Evolutionary conservation across 2,113 vertebrate genomes (phyloP).

Genomic region (Heterotis niloticus): DNA sequence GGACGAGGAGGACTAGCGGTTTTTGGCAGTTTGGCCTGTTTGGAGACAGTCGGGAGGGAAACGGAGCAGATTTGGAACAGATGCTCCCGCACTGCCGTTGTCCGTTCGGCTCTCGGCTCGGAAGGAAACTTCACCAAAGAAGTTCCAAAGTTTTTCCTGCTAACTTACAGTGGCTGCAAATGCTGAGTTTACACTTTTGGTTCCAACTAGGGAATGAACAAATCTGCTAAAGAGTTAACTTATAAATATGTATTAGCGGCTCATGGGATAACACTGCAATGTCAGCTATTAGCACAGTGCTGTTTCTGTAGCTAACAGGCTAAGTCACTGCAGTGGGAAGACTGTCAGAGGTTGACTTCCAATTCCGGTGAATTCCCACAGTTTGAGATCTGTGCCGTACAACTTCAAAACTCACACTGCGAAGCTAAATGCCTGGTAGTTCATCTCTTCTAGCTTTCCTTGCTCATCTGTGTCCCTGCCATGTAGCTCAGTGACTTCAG

Average conservation of each 20-base stretch:
- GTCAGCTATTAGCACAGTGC: too few relatives aligned
- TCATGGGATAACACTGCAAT: too few relatives aligned
- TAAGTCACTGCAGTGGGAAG: too few relatives aligned
- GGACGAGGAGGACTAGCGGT: background rate
- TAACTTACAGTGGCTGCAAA: too few relatives aligned
- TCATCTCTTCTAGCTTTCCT: background rate
- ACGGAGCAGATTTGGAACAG: constrained; percentile 17
- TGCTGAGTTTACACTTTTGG: background rate
- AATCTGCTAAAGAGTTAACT: too few relatives aligned
- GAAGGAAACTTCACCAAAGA: background rate
- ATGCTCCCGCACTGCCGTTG: background rate
- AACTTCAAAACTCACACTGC: background rate
- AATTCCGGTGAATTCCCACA: too few relatives aligned
- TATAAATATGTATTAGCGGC: too few relatives aligned
- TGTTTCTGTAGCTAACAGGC: too few relatives aligned
- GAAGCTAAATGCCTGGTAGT: background rate
- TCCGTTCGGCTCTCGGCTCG: background rate
- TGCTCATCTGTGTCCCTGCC: background rate
- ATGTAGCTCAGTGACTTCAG: background rate
- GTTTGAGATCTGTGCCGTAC: too few relatives aligned
- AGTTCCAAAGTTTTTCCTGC: too few relatives aligned
- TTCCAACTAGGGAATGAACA: too few relatives aligned
- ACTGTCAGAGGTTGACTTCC: too few relatives aligned
- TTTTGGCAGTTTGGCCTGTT: background rate
- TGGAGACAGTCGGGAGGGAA: constrained; percentile 22